Evolutionary conservation across 2,113 vertebrate genomes (phyloP), one percentile per base, ranked within the genome.

Genomic region (Actenoides lindsayi): DNA sequence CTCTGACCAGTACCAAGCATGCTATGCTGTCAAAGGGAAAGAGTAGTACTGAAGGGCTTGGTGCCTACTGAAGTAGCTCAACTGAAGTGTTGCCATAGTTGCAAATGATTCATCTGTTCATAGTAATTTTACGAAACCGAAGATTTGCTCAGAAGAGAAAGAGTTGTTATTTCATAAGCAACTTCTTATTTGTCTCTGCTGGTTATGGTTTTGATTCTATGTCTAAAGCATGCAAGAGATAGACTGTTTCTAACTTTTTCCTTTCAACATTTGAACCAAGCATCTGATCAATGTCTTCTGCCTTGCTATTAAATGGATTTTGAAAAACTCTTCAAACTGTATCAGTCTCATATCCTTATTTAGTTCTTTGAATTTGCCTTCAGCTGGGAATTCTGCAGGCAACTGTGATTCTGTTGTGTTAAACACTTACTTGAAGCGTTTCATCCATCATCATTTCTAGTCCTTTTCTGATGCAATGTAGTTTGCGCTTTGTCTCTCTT

Each of bases 401-500:
- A 91, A 97, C 95, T 77, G 94, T 91, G 96, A 91, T 97, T 98
- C 97, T 97, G 96, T 94, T 97, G 97, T 97, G 96, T 92, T 98
- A 97, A 94, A 97, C 94, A 87, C 95, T 97, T 96, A 84, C 93
- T 96, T 97, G 98, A 98, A 98, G 94, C 19, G 48, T 94, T 96
- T 88, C 97, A 98, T 98, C 97, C 97, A 98, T 98, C 98, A 98
- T 98, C 90, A 98, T 98, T 98, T 97, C 98, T 97, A 93, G 96
- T 94, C 96, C 98, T 97, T 98, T 98, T 98, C 98, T 98, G 98
- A 98, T 98, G 97, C 98, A 98, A 98, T 98, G 97, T 97, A 98
- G 95, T 98, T 98, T 97, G 98, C 96, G 95, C 98, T 98, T 98
- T 97, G 97, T 98, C 98, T 98, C 98, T 98, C 98, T 98, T 98